Evolutionary conservation across 1,140 invertebrate species (phyloP).

Genomic region (Sitobion miscanthi): DNA sequence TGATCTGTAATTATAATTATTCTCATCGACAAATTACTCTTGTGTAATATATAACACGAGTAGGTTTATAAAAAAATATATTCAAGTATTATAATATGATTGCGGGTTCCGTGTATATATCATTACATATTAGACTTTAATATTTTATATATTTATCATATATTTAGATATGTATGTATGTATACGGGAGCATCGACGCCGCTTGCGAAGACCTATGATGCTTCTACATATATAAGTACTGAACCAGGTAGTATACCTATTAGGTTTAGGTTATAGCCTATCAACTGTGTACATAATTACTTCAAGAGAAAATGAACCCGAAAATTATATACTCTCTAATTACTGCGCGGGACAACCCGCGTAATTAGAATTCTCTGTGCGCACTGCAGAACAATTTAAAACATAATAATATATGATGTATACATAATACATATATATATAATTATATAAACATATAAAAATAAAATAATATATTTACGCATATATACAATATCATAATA

Average conservation of each 20-base stretch:
- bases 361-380: background rate
- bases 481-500: background rate
- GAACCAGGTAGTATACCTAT: background rate
- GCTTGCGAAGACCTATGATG: background rate
- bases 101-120: background rate
- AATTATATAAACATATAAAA: background rate
- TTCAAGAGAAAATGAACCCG: background rate
- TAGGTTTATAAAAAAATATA: background rate
- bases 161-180: background rate
- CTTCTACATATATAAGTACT: too few relatives aligned
- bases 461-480: background rate
- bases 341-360: background rate
- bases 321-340: slow-evolving; percentile 12
- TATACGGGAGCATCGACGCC: background rate
- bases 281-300: too few relatives aligned
- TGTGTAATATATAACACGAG: background rate
- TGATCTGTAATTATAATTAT: background rate
- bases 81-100: background rate
- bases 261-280: background rate
- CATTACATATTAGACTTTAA: background rate
- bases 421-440: background rate
- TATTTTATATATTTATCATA: background rate
- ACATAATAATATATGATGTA: background rate
- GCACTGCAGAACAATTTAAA: background rate
- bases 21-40: background rate